phyloP scores from a whole-genome alignment of 2,113 vertebrate species.

The Loxodonta africana region DNA sequence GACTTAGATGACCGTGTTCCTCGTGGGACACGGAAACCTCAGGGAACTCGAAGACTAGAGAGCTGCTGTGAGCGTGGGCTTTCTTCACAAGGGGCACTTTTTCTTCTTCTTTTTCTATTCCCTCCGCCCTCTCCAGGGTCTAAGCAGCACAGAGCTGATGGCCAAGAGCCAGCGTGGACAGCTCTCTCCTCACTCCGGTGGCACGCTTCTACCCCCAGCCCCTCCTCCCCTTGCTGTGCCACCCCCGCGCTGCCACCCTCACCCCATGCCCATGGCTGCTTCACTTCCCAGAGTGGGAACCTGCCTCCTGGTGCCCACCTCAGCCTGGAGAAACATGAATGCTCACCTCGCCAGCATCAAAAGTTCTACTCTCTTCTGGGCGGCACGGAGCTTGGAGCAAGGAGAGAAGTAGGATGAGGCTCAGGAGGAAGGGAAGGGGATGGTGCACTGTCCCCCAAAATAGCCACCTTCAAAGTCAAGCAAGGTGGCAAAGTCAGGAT shows the following conservation, averaged over 20 bases:
- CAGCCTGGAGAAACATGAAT: constrained; percentile 60
- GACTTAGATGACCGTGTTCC: background rate
- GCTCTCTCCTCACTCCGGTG: background rate
- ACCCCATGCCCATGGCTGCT: background rate
- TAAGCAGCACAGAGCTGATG: background rate
- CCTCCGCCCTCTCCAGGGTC: background rate
- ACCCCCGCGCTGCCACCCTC: background rate
- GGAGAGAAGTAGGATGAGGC: background rate
- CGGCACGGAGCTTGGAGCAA: background rate
- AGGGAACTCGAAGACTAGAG: background rate
- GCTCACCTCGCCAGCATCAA: constrained; percentile 42
- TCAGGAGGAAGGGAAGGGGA: background rate
- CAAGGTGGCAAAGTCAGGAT: background rate
- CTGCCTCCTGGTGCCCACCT: constrained; percentile 1
- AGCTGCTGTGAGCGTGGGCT: background rate
- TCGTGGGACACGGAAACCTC: constrained; percentile 4
- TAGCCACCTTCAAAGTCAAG: background rate
- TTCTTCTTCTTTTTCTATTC: background rate
- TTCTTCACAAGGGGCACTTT: background rate
- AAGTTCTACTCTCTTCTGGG: constrained; percentile 47
- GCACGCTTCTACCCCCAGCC: constrained; percentile 59
- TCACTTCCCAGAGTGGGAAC: constrained; percentile 68
- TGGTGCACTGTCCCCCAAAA: background rate
- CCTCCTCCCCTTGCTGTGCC: background rate
- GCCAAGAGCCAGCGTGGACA: constrained; percentile 7